Conservation (phyloP, 2,113 vertebrate species). For the Naja naja region DNA sequence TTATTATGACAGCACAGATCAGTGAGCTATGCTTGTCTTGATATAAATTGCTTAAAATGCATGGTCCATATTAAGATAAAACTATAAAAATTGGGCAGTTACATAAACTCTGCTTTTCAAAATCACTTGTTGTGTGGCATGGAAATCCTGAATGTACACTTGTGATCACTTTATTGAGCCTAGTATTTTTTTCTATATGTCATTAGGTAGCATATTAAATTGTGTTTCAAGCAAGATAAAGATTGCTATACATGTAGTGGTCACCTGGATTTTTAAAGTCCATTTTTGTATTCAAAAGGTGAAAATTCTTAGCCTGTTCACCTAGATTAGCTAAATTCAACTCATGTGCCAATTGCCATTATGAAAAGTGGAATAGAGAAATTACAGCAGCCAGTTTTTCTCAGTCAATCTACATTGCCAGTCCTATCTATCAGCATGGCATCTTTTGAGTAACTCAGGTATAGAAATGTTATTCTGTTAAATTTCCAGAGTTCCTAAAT, state of each 20-base stretch:
- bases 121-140: background rate
- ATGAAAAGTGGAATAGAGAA: background rate
- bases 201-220: background rate
- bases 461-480: background rate
- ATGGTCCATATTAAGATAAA: background rate
- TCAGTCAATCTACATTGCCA: background rate
- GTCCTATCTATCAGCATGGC: background rate
- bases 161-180: background rate
- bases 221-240: background rate
- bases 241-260: background rate
- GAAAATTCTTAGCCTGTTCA: background rate
- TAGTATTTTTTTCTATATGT: background rate
- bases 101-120: background rate
- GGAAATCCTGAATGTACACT: background rate
- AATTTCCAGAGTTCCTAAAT: background rate
- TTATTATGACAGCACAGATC: background rate
- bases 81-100: background rate
- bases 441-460: background rate
- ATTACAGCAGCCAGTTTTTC: background rate
- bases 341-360: background rate
- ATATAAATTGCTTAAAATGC: background rate
- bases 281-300: background rate
- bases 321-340: background rate
- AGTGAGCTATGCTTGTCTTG: background rate
- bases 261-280: background rate